These are phyloP conservation scores for Cerastoderma edule DNA, from an alignment of 2,888 invertebrate species.

Conservation along the genomic window DNA sequence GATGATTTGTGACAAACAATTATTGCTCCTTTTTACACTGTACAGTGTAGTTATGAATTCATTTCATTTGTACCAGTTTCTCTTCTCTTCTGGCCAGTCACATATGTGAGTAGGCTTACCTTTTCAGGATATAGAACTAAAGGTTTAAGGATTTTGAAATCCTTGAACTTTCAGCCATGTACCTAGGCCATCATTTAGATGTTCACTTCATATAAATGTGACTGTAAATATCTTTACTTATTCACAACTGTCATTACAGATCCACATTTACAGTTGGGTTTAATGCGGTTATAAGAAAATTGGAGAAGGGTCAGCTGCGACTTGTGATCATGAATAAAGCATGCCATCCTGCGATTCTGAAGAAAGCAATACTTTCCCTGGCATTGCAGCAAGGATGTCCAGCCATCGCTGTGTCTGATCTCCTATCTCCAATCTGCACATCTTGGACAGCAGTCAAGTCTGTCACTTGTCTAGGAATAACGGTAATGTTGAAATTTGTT, in stretches of 20 bases:
- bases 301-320: not conserved
- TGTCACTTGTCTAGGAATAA: slow-evolving; percentile 3
- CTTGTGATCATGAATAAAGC: slow-evolving; percentile 13
- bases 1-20: too few species aligned
- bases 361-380: slow-evolving; percentile 13
- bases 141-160: too few species aligned
- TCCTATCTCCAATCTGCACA: not conserved
- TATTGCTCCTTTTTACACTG: too few species aligned
- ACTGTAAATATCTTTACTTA: too few species aligned
- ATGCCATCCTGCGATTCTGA: not conserved
- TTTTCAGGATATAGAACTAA: too few species aligned
- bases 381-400: slow-evolving; percentile 1
- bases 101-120: too few species aligned
- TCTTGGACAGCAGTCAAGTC: slow-evolving; percentile 14
- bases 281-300: slow-evolving; percentile 6
- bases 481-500: slow-evolving; percentile 2
- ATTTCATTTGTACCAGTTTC: too few species aligned
- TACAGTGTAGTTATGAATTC: too few species aligned
- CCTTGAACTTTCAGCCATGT: too few species aligned
- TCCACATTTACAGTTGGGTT: slow-evolving; percentile 18
- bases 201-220: too few species aligned
- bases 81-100: too few species aligned
- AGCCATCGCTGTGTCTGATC: slow-evolving; percentile 5
- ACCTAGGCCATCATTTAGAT: too few species aligned
- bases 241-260: not conserved